phyloP scores from a whole-genome alignment of 2,797 vertebrate genomes.

The Aldrovandia affinis region DNA sequence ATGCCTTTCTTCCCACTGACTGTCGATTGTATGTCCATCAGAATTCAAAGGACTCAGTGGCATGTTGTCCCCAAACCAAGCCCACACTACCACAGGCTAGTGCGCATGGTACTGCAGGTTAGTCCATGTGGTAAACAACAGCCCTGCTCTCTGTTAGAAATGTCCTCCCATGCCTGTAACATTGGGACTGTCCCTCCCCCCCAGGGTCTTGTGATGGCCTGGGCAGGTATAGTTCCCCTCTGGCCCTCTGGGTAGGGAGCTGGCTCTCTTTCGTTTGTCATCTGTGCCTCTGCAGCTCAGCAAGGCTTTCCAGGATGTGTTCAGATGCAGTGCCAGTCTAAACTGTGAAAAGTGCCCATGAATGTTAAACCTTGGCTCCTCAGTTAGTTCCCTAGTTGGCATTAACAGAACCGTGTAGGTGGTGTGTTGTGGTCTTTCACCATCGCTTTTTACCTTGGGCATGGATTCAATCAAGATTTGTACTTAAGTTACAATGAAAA shows the following conservation, averaged over 20 bases:
- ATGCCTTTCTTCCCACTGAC: background rate
- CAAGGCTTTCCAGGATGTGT: background rate
- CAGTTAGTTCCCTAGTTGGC: background rate
- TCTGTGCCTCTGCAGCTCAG: background rate
- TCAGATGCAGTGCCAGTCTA: background rate
- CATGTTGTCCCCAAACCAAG: background rate
- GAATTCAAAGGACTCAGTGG: constrained; percentile 9
- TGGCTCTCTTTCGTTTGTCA: background rate
- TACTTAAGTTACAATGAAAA: no score
- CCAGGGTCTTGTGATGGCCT: background rate
- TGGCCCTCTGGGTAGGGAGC: no score
- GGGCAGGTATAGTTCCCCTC: background rate
- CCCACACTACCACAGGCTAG: no score
- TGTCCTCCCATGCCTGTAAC: background rate
- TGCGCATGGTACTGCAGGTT: no score
- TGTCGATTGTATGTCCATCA: constrained; percentile 8
- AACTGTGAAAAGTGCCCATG: background rate
- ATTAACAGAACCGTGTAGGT: background rate
- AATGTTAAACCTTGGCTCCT: background rate
- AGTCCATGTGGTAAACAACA: background rate
- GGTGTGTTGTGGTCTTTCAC: no score
- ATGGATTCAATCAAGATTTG: no score
- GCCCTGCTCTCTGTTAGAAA: background rate
- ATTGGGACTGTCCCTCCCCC: background rate
- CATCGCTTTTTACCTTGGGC: no score